Base-by-base conservation (phyloP, 1,140 invertebrate genomes). In the Caenorhabditis tropicalis region DNA sequence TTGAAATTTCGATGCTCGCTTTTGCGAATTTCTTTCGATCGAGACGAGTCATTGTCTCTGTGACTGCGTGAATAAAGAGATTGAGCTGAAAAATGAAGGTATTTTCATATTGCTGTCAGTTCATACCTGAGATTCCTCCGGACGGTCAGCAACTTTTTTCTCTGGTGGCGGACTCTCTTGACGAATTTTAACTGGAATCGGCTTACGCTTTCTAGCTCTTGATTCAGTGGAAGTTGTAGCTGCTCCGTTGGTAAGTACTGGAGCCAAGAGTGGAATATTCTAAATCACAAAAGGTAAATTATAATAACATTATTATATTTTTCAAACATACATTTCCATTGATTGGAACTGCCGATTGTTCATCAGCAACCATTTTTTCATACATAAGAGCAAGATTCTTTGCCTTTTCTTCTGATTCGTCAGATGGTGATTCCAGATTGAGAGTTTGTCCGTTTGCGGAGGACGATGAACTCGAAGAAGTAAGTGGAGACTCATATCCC, bases 1-100 rank as follows among this genome's bases (percentile, higher is more conserved):
- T 65, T 6, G 83, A 84, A 21, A 84, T 84, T 81, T 84, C 83
- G 3, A 84, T 9, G 12, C 74, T 48, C 3, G 83, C 74, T 24
- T 31, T 49, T 21, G 83, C 53, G n/a, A 84, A 84, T 24, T 65
- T 79, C 43, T 60, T 24, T 6, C 31, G 70, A 7, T 84, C 74
- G 65, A 84, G 49, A 1, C 31, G 4, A 49, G 15, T 60, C n/a
- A 84, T 15, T 19, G 83, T 43, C 49, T 70, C 27, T 16, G 70
- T 33, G 19, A 84, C 56, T 2, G 70, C 33, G 24, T 49, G 48
- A 15, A 84, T 29, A 31, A 84, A 80, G 7, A 58, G n/a, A 21
- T 65, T 36, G 3, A 84, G 49, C 79, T 84, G 49, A 24, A 56
- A 56, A 56, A 6, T 4, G 5, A 0, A 29, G 10, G 12, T 29